Conservation (phyloP, 2,113 vertebrate species). For the Uria lomvia region DNA sequence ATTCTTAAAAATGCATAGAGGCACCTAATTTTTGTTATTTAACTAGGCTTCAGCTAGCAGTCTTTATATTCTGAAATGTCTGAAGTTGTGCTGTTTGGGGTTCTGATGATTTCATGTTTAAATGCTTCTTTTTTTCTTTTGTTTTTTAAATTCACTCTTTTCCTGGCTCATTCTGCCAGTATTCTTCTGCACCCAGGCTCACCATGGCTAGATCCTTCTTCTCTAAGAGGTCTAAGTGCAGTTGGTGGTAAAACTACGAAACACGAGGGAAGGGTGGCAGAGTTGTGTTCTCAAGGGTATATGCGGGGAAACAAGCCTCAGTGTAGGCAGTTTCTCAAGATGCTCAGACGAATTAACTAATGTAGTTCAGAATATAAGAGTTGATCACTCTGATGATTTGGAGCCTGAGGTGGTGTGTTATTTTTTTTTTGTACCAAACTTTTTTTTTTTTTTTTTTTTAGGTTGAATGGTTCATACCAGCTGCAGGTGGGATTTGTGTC, state of each 20-base stretch:
- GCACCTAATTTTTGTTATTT: background rate
- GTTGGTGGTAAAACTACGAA: background rate
- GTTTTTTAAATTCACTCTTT: background rate
- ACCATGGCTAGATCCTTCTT: background rate
- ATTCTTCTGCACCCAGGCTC: background rate
- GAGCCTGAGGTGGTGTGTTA: background rate
- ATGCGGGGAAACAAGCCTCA: background rate
- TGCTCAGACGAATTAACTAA: background rate
- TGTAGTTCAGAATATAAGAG: background rate
- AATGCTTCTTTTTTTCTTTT: rapidly evolving
- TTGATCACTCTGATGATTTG: background rate
- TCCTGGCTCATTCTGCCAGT: background rate
- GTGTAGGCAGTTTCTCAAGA: background rate
- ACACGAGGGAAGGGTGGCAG: background rate
- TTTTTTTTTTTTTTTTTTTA: background rate
- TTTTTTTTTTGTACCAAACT: background rate
- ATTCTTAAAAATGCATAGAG: background rate
- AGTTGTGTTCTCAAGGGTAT: background rate
- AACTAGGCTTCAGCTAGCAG: background rate
- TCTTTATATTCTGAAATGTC: background rate
- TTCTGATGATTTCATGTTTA: background rate
- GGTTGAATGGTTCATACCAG: background rate
- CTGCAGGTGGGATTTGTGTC: background rate
- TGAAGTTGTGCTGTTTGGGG: background rate
- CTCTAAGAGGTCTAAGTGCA: background rate